Conservation (phyloP, 53 echinoderm and acorn worm species). For the Astropecten irregularis region DNA sequence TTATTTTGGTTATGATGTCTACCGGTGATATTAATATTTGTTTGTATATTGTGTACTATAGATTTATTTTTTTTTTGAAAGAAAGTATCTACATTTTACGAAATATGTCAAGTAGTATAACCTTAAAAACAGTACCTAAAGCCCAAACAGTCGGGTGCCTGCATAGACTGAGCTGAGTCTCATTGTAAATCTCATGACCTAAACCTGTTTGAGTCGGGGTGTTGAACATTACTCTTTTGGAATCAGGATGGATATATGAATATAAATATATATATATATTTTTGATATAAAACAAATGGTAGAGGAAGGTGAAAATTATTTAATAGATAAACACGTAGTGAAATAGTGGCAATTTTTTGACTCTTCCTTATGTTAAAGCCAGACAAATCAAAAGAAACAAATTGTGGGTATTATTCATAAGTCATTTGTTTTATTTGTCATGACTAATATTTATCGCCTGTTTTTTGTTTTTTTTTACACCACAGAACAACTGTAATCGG, state of each 20-base stretch:
- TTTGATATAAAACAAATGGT: conserved; percentile 41
- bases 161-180: neutral
- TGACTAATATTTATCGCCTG: too few species aligned
- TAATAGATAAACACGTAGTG: too few species aligned
- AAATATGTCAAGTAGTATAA: neutral
- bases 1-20: neutral
- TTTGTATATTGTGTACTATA: neutral
- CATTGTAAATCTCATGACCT: neutral
- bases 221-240: neutral
- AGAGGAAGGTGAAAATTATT: too few species aligned
- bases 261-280: conserved; percentile 32
- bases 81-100: neutral
- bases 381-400: too few species aligned
- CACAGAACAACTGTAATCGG: too few species aligned
- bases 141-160: neutral
- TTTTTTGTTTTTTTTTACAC: too few species aligned
- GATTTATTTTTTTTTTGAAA: neutral
- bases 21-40: neutral
- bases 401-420: too few species aligned
- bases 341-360: too few species aligned
- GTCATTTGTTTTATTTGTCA: too few species aligned
- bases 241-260: conserved; percentile 16
- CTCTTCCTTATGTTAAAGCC: too few species aligned
- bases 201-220: neutral
- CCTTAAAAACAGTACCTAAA: too few species aligned